phyloP scores from a whole-genome alignment of 1,140 invertebrate genomes.

The Brachionus sp. region DNA sequence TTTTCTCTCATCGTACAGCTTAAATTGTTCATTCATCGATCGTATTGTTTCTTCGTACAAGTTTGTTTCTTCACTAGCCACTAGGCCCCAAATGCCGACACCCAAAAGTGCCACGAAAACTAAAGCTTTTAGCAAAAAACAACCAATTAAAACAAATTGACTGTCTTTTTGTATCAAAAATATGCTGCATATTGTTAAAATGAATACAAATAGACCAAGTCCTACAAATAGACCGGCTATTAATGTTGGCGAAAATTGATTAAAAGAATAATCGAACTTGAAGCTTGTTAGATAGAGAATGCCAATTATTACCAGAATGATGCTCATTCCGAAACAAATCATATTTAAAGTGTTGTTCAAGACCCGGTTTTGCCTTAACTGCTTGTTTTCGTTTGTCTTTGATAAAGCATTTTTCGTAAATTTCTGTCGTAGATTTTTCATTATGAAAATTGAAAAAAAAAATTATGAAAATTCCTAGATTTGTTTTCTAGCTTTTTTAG shows the following conservation, averaged over 20 bases:
- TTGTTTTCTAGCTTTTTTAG: not conserved
- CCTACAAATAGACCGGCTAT: slow-evolving; percentile 17
- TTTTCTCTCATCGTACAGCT: slow-evolving; percentile 23
- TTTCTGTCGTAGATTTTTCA: not conserved
- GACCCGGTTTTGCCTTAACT: not conserved
- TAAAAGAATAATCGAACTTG: slow-evolving; percentile 32
- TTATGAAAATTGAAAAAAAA: not conserved
- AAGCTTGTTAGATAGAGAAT: slow-evolving; percentile 21
- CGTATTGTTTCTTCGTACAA: not conserved
- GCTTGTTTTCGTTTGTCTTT: not conserved
- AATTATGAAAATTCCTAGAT: slow-evolving; percentile 13
- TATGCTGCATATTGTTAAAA: not conserved
- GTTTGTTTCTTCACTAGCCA: not conserved
- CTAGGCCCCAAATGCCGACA: slow-evolving; percentile 9
- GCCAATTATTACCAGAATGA: slow-evolving; percentile 17
- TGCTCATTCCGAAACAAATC: slow-evolving; percentile 2
- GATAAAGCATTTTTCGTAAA: not conserved
- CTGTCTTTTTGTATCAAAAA: not conserved
- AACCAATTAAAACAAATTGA: not conserved
- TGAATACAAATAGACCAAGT: not conserved
- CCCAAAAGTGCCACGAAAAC: not conserved
- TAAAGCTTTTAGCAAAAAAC: not conserved
- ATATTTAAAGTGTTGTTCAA: slow-evolving; percentile 22
- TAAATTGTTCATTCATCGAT: not conserved
- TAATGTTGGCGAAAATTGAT: slow-evolving; percentile 18